These are phyloP conservation scores for Psittacula echo DNA, from an alignment of 2,797 vertebrate species.

Conservation along the genomic window DNA sequence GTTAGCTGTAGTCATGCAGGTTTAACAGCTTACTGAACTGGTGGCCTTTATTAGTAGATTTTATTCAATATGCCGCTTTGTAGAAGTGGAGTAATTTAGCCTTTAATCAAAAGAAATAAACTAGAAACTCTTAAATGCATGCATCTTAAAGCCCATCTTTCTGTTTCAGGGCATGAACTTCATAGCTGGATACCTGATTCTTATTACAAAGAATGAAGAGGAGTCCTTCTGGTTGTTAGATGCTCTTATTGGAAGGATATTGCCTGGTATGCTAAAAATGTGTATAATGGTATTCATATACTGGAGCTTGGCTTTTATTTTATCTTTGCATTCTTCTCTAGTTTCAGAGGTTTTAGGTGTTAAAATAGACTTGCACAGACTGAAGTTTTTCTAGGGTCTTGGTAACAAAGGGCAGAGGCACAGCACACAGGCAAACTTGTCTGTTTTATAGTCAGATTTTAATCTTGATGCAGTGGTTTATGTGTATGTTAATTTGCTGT, in stretches of 20 bases:
- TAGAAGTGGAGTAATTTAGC: neutral
- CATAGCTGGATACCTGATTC: slow-evolving; percentile 92
- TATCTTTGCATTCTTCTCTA: neutral
- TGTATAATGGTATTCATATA: neutral
- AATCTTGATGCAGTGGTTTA: neutral
- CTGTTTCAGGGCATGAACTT: slow-evolving; percentile 95
- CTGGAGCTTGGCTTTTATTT: neutral
- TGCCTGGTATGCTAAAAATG: slow-evolving; percentile 84
- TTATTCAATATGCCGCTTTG: neutral
- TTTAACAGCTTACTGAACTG: neutral
- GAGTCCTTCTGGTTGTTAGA: slow-evolving; percentile 96
- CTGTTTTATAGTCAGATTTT: neutral
- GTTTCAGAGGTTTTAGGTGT: neutral
- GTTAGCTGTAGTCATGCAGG: neutral
- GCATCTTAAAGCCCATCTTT: neutral
- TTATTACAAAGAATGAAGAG: slow-evolving; percentile 93
- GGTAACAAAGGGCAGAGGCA: neutral
- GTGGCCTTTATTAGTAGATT: neutral
- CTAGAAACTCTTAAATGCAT: neutral
- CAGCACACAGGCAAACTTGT: neutral
- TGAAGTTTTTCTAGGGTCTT: neutral
- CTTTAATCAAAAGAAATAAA: neutral
- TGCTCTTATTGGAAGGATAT: slow-evolving; percentile 89
- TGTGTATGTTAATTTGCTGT: neutral
- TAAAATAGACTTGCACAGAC: neutral